Conservation (phyloP, 2,888 invertebrate species). For the Nasonovia ribisnigri region DNA sequence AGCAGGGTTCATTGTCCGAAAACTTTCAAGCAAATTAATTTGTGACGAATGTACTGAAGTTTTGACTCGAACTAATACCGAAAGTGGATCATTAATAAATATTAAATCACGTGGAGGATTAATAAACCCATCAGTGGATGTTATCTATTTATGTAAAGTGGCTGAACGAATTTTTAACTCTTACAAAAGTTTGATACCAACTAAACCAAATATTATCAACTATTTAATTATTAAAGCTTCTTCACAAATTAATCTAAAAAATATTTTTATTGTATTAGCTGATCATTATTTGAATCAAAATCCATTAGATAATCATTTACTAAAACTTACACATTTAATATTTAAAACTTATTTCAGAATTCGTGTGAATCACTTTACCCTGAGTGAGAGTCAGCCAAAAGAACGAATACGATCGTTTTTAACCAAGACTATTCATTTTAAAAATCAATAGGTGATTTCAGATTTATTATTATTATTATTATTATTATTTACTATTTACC, state of each 20-base stretch:
- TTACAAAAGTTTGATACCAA: constrained; percentile 7
- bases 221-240: constrained; percentile 17
- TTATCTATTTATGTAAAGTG: constrained; percentile 12
- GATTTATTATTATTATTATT: constrained; percentile 3
- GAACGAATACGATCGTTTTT: background rate
- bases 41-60: constrained; percentile 12
- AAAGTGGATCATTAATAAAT: constrained; percentile 1
- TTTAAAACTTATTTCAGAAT: constrained; percentile 4
- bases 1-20: background rate
- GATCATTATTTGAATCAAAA: background rate
- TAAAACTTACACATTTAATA: constrained; percentile 5
- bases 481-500: background rate
- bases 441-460: background rate
- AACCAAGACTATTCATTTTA: background rate
- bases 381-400: background rate
- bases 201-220: background rate
- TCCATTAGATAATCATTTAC: constrained; percentile 15
- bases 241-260: constrained; percentile 5
- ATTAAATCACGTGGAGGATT: background rate
- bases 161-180: constrained; percentile 14
- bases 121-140: background rate
- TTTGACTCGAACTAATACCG: background rate
- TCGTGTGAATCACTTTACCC: background rate
- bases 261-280: constrained; percentile 14
- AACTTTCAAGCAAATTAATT: background rate